Base-by-base conservation (phyloP, 64 coral and sea anemone species). In the Astreopora myriophthalma region DNA sequence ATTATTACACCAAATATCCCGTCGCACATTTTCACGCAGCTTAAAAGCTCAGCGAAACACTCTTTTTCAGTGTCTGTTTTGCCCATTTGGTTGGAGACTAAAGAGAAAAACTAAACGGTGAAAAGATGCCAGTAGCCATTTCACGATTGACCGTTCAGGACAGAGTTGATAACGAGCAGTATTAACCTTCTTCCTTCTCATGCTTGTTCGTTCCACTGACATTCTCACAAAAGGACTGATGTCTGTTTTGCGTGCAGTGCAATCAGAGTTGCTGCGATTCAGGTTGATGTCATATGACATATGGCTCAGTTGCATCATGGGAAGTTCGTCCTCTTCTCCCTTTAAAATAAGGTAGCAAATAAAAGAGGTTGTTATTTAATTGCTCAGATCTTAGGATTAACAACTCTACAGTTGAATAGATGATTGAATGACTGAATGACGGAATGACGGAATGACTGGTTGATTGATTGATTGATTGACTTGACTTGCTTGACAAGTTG, bases 191-290 rank as follows among this genome's bases (percentile, higher is more conserved):
- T 97, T 97, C 26, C 95, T 57, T 71, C 95, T 90, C 87, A 97
- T 97, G 58, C 95, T 97, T 16, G 89, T 94, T 22, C 95, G 88
- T 62, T 96, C 95, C 65, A 94, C 95, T 31, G 95, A 96, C 26
- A 94, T 84, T 23, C 95, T 58, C 28, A 96, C 95, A 39, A 96
- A 96, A 5, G 95, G 95, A 38, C 87, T 96, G n/a, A 62, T 31
- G 19, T 96, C 95, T 1, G 95, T 94, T 88, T 96, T 93, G 2
- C 95, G 87, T 14, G 95, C 74, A n/a, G 95, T 96, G 33, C 95
- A 96, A 74, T 96, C 95, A 3, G 95, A 96, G 72, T 96, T 96
- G 72, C 95, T 96, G 31, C 95, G 91, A 61, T 96, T 96, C 7
- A 96, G 82, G 49, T 94, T 96, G 20, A 96, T 85, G 40, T 96